phyloP scores from a whole-genome alignment of 1,140 invertebrate species.

The Vanessa atalanta region DNA sequence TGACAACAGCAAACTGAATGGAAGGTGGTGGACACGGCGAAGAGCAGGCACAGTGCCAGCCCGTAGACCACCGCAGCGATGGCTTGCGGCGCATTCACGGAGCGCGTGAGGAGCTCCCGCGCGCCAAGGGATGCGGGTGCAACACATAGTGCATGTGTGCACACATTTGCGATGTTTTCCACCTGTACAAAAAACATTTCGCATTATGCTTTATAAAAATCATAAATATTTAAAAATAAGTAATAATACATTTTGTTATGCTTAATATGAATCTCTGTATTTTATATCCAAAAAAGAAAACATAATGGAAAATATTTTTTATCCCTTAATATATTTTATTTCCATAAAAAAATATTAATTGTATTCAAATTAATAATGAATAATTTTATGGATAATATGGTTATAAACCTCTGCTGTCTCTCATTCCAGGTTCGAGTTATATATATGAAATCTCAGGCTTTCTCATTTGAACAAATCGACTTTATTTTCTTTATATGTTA shows the following conservation, averaged over 20 bases:
- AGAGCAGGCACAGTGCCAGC: constrained; percentile 90
- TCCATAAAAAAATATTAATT: no score
- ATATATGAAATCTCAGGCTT: no score
- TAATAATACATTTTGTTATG: background rate
- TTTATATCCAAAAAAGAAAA: no score
- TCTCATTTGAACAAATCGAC: no score
- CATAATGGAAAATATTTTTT: no score
- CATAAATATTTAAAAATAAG: background rate
- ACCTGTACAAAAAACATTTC: constrained; percentile 76
- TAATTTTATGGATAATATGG: no score
- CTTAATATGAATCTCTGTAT: no score
- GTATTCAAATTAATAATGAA: no score
- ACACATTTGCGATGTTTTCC: constrained; percentile 94
- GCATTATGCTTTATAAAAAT: background rate
- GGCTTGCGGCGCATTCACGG: constrained; percentile 87
- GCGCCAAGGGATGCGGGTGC: constrained; percentile 89
- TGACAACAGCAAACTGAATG: constrained; percentile 92
- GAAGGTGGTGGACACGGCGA: constrained; percentile 94
- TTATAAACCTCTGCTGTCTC: no score
- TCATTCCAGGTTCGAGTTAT: no score
- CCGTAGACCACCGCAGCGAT: constrained; percentile 93
- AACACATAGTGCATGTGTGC: constrained; percentile 92
- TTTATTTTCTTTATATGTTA: no score
- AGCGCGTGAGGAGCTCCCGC: constrained; percentile 87
- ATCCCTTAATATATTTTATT: no score